Evolutionary conservation across 1,140 invertebrate species (phyloP).

Genomic region (Idris sp.): DNA sequence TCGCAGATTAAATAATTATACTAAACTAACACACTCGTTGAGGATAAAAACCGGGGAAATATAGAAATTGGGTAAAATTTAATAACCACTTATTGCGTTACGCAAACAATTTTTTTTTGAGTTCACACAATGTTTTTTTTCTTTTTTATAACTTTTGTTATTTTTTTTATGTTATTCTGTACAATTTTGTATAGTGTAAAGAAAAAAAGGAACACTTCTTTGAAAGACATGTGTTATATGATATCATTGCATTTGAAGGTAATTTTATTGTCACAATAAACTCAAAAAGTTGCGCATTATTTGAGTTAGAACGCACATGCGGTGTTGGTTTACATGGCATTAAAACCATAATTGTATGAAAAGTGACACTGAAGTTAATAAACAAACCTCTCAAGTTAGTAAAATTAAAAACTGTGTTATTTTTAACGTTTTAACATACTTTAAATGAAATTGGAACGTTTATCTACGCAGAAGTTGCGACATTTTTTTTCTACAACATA

Average conservation of each 20-base stretch:
- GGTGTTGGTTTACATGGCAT: constrained; percentile 51
- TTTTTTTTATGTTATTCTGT: no score
- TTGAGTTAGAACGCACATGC: constrained; percentile 20
- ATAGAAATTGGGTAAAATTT: constrained; percentile 5
- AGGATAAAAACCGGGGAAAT: constrained; percentile 3
- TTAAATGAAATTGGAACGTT: constrained; percentile 42
- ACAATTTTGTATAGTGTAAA: no score
- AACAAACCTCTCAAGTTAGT: constrained; percentile 57
- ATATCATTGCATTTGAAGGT: constrained; percentile 54
- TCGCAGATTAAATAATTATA: constrained; percentile 37
- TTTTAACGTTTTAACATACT: constrained; percentile 46
- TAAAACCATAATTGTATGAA: constrained; percentile 63
- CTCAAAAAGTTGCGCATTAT: constrained; percentile 33
- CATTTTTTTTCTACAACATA: no score
- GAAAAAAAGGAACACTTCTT: neutral
- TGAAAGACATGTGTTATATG: constrained; percentile 16
- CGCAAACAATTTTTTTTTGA: no score
- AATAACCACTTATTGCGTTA: neutral
- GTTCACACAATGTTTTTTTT: no score
- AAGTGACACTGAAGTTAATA: constrained; percentile 61
- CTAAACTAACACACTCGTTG: constrained; percentile 30
- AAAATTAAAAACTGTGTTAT: constrained; percentile 56
- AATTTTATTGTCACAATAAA: constrained; percentile 46
- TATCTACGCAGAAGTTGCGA: no score
- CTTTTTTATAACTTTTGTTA: no score